A percentile compares a stretch with the other conserved stretches of the same genome.
These are phyloP conservation scores for Kryphioiulus occultus DNA, from an alignment of 2,888 invertebrate genomes.

Conservation along the genomic window DNA sequence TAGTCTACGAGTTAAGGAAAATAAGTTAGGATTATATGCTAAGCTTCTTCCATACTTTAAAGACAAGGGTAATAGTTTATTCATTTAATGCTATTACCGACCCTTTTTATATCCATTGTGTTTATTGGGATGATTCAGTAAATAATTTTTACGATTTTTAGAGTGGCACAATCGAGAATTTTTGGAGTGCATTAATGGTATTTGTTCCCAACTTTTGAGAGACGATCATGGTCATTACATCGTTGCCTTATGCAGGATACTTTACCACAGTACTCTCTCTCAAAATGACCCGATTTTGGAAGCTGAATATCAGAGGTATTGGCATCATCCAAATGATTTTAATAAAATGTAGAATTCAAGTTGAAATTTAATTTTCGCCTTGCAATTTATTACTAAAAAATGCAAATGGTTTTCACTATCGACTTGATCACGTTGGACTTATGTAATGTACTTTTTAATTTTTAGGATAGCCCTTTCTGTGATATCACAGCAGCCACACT, in stretches of 20 bases:
- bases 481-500: background rate
- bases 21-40: background rate
- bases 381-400: too few species aligned
- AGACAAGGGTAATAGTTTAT: background rate
- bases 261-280: background rate
- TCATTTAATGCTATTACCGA: background rate
- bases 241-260: background rate
- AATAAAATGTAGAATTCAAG: background rate
- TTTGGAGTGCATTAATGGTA: background rate
- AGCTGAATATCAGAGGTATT: background rate
- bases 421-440: too few species aligned
- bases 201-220: background rate
- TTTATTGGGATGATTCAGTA: background rate
- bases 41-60: background rate
- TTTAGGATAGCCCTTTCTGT: constrained; percentile 20
- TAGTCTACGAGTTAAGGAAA: background rate
- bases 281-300: background rate
- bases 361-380: background rate
- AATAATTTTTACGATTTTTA: background rate
- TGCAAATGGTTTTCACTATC: too few species aligned
- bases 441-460: background rate
- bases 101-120: background rate
- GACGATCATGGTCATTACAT: background rate
- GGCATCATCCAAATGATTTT: background rate
- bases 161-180: background rate